These are phyloP conservation scores for Danaus melanippus DNA, from an alignment of 1,140 invertebrate species.

Conservation along the genomic window DNA sequence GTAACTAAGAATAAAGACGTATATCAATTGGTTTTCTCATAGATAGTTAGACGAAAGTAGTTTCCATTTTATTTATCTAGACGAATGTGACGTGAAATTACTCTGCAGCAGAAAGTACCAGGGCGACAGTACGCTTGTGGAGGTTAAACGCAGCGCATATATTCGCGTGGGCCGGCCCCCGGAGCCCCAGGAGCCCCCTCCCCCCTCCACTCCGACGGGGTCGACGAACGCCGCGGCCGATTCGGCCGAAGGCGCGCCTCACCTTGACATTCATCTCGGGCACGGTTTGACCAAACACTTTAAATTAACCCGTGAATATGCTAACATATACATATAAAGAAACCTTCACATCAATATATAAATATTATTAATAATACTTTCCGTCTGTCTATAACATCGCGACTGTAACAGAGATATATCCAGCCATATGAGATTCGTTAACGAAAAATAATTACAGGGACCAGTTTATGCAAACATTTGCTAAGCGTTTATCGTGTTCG, in stretches of 20 bases:
- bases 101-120: slow-evolving; percentile 48
- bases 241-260: slow-evolving; percentile 68
- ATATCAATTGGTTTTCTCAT: too few species aligned
- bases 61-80: too few species aligned
- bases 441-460: too few species aligned
- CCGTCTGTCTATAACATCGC: too few species aligned
- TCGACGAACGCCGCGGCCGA: slow-evolving; percentile 58
- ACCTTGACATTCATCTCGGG: slow-evolving; percentile 71
- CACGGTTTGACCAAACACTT: slow-evolving; percentile 59
- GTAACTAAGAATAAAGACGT: too few species aligned
- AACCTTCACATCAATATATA: too few species aligned
- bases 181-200: slow-evolving; percentile 27
- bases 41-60: too few species aligned
- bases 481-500: too few species aligned
- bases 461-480: too few species aligned
- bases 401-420: too few species aligned
- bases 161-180: slow-evolving; percentile 65
- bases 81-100: slow-evolving; percentile 13
- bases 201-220: slow-evolving; percentile 35
- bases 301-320: slow-evolving; percentile 51
- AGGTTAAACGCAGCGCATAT: slow-evolving; percentile 61
- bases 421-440: too few species aligned
- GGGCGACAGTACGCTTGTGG: slow-evolving; percentile 47
- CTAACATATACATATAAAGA: slow-evolving; percentile 15
- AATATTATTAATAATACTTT: too few species aligned